Base-by-base conservation (phyloP, 1,140 invertebrate genomes). In the Polypedilum pembai region DNA sequence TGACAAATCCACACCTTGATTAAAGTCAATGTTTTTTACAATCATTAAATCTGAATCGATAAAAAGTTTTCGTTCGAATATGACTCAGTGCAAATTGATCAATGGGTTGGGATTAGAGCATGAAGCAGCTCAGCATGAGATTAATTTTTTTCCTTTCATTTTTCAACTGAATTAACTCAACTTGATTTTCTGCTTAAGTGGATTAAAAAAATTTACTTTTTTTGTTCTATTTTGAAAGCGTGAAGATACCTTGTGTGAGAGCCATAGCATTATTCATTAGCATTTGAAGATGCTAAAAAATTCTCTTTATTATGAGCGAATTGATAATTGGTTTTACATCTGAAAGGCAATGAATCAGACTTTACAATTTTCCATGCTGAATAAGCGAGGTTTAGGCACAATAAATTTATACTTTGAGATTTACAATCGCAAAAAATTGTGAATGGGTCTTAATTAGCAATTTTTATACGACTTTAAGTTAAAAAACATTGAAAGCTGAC, bases 101-200 rank as follows among this genome's bases (percentile, higher is more conserved):
- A 56, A 56, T 56, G 45, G 45, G 45, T 56, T 12, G 45, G 45
- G n/a, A n/a, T 56, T 56, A 56, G n/a, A 56, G 45, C 45, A 56
- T 56, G 7, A 56, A 56, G n/a, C 45, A 56, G 24, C 24, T 33
- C 24, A 33, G 24, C 24, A 56, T n/a, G 45, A 56, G 45, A 56
- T 56, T 56, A 33, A 33, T 33, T 33, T 33, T 33, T 33, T 33
- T 33, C 24, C 24, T 33, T 33, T 33, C 24, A 33, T 33, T 33
- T 33, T 33, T 33, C 24, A 33, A 15, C 45, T 12, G 45, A 56
- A 56, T 56, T 56, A 56, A 56, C 12, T 56, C 45, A n/a, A 56
- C 45, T n/a, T 56, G 45, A 56, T 56, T 56, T 56, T 56, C 24
- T 33, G n/a, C 45, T 56, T 56, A 56, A 56, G 45, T 56, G 45